These are phyloP conservation scores for Cephus spinipes DNA, from an alignment of 2,888 invertebrate species.

Conservation along the genomic window DNA sequence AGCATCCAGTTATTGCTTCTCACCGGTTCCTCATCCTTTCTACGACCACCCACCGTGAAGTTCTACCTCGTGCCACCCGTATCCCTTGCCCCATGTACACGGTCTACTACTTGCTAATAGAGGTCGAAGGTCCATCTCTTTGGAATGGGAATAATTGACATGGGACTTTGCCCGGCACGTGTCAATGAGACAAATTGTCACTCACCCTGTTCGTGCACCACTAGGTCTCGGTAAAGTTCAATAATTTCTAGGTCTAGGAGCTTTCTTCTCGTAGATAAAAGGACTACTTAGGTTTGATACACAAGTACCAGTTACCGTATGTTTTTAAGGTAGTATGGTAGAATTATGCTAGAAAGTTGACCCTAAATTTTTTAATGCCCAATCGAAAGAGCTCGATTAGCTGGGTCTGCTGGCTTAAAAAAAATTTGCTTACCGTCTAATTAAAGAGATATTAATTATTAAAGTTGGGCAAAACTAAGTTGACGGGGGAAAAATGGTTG, in stretches of 20 bases:
- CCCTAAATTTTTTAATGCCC: no score
- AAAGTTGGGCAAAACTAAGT: no score
- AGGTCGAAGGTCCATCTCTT: background rate
- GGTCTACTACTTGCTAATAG: background rate
- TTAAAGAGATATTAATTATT: no score
- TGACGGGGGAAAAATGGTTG: no score
- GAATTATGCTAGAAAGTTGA: no score
- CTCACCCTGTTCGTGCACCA: background rate
- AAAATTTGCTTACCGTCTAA: no score
- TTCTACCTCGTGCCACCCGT: background rate
- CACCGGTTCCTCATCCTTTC: background rate
- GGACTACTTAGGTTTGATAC: background rate
- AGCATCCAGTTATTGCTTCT: background rate
- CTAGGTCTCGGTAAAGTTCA: background rate
- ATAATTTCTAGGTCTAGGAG: background rate
- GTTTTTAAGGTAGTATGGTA: background rate
- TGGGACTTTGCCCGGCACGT: background rate
- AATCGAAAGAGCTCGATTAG: no score
- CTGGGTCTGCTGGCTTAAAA: no score
- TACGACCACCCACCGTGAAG: background rate
- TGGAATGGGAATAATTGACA: background rate
- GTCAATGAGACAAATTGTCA: background rate
- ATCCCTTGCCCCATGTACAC: background rate
- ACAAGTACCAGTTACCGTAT: background rate
- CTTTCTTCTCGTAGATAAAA: background rate